phyloP scores from a whole-genome alignment of 2,888 invertebrate genomes.

The Temnothorax rugatulus region DNA sequence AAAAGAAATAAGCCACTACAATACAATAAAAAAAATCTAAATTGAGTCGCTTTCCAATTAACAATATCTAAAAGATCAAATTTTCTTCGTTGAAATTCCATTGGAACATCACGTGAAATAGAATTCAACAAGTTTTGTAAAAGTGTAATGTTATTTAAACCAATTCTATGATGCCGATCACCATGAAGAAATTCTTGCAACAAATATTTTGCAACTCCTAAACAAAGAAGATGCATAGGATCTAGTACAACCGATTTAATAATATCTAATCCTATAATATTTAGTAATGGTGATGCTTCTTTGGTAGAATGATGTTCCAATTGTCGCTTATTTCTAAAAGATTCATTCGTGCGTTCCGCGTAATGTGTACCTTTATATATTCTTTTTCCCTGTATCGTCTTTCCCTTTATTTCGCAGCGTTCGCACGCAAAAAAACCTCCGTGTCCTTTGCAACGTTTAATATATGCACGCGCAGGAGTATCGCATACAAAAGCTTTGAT shows the following conservation, averaged over 20 bases:
- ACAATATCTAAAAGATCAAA: background rate
- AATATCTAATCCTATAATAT: background rate
- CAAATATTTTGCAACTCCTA: background rate
- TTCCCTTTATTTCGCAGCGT: background rate
- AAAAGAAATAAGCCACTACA: background rate
- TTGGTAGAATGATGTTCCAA: background rate
- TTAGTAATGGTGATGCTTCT: background rate
- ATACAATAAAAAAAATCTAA: background rate
- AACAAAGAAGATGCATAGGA: slow-evolving; percentile 4
- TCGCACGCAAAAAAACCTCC: background rate
- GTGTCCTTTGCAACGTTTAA: slow-evolving; percentile 19
- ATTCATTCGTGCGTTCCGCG: background rate
- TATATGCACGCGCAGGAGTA: background rate
- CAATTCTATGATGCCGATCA: background rate
- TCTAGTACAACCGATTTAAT: slow-evolving; percentile 19
- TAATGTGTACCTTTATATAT: background rate
- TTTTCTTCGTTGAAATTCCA: background rate
- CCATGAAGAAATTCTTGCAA: slow-evolving; percentile 2
- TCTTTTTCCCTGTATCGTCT: background rate
- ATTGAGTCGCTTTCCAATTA: background rate
- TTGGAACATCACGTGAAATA: background rate
- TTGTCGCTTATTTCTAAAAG: background rate
- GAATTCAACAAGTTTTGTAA: background rate
- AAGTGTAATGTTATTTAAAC: background rate
- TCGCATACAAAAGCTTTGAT: slow-evolving; percentile 2